Base-by-base conservation (phyloP, 2,888 invertebrate genomes). In the Tachina grossa region DNA sequence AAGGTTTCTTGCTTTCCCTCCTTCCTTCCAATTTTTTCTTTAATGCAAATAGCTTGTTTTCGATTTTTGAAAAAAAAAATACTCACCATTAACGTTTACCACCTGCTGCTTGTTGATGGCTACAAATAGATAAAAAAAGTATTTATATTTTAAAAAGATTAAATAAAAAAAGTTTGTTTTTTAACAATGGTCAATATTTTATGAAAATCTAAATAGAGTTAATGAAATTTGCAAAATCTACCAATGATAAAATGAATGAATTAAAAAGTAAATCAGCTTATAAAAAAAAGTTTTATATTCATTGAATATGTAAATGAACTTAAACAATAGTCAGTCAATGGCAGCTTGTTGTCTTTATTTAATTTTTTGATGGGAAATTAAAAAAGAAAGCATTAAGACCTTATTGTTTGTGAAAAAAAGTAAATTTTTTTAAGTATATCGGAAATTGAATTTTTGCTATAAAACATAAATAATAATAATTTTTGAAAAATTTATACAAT, bases 181-280 rank as follows among this genome's bases (percentile, higher is more conserved):
- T 55, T 47, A 69, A 65, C 65, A 80, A 76, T 71, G 41, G 55
- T 55, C 45, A 61, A 49, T 49, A 78, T 63, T 71, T 53, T 63
- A 47, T 16, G 16, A 69, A 65, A 74, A 74, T 59, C 39, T 43
- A 68, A 63, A 79, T 13, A 63, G 2, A 47, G 43, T 72, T 43
- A 22, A 72, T n/a, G n/a, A 14, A 63, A 45, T 45, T 75, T 45
- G 49, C 49, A 19, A 63, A 74, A 82, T 39, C 69, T 69, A 63
- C 39, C 49, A 39, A 57, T 55, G 39, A 68, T 45, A 47, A 10
- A 65, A 66, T n/a, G 13, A 66, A 43, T 41, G 53, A 61, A 79
- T 77, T 66, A 45, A 78, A 72, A 72, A 63, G 41, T 75, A 79
- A 69, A 75, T 68, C 78, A 79, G 85, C 83, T 85, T 82, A 76